Base-by-base conservation (phyloP, 1,140 invertebrate species). In the Aplysia californica region DNA sequence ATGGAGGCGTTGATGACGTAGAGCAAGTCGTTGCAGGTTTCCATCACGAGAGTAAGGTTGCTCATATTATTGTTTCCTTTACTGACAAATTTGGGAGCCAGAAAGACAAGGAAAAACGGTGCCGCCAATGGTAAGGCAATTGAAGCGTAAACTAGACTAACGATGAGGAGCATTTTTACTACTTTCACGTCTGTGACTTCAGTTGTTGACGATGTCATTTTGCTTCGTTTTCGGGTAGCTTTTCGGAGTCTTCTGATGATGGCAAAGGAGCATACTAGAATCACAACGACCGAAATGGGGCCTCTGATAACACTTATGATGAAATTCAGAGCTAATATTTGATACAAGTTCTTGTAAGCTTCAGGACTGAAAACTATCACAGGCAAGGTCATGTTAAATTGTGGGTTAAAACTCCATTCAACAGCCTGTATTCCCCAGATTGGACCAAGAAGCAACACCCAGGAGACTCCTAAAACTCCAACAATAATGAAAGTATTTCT, bases 161-260 rank as follows among this genome's bases (percentile, higher is more conserved):
- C 41, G 3, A 35, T 39, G 3, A 70, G 39, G 29, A 70, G 36
- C 68, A 70, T 70, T 39, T 56, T 50, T 15, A 70, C 68, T 1
- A 35, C 50, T 26, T 70, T 70, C 1, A 26, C 29, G 29, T 58
- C 44, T n/a, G n/a, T n/a, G 33, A 3, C 36, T 29, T 20, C 23
- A 31, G 33, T 44, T 10, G n/a, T 4, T 3, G 3, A 5, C 1
- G 41, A 35, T 44, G 31, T 70, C 29, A 35, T 21, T 6, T 50
- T 1, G 18, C 41, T 35, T 23, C 20, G 33, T 35, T 31, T 70
- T 1, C 31, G 26, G 18, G 33, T 29, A 2, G 20, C 26, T 1
- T 18, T 55, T n/a, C 31, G 31, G 31, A 66, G 64, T 66, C 38
- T 18, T 1, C 55, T 20, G 1, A 39, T 35, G 26, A 70, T 70